Percentiles rank a stretch among this genome's conserved stretches.
These are phyloP conservation scores for Gobionotothen gibberifrons DNA, from an alignment of 2,797 vertebrate species.

Conservation along the genomic window DNA sequence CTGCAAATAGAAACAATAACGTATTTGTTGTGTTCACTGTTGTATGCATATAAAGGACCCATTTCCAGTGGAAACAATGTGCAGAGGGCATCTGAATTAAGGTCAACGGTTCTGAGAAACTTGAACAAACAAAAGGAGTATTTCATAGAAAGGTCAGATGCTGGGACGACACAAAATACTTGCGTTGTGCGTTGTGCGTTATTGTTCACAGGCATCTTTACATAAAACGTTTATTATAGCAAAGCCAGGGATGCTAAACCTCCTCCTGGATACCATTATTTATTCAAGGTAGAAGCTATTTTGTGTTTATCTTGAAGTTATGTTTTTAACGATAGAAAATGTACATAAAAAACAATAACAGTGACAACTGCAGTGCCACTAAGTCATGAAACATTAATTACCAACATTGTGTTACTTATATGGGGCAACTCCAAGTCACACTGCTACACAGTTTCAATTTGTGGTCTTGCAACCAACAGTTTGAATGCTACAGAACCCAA, in stretches of 20 bases:
- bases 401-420: slow-evolving; percentile 28
- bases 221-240: slow-evolving; percentile 3
- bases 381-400: slow-evolving; percentile 61
- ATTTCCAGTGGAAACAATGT: slow-evolving; percentile 66
- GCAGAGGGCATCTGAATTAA: slow-evolving; percentile 50
- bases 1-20: slow-evolving; percentile 51
- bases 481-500: slow-evolving; percentile 24
- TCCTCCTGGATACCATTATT: background rate
- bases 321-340: slow-evolving; percentile 25
- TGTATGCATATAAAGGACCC: slow-evolving; percentile 50
- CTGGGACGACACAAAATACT: slow-evolving; percentile 18
- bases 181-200: too few relatives aligned
- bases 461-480: slow-evolving; percentile 42
- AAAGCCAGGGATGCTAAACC: slow-evolving; percentile 4
- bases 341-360: slow-evolving; percentile 21
- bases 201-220: slow-evolving; percentile 29
- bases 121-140: slow-evolving; percentile 55
- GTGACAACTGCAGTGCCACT: slow-evolving; percentile 3
- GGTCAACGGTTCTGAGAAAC: slow-evolving; percentile 36
- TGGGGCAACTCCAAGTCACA: slow-evolving; percentile 36
- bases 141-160: slow-evolving; percentile 54
- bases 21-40: slow-evolving; percentile 52
- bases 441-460: slow-evolving; percentile 46
- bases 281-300: slow-evolving; percentile 9
- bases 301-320: background rate